phyloP scores from a whole-genome alignment of 1,140 invertebrate genomes.

The Trichonephila clavipes region DNA sequence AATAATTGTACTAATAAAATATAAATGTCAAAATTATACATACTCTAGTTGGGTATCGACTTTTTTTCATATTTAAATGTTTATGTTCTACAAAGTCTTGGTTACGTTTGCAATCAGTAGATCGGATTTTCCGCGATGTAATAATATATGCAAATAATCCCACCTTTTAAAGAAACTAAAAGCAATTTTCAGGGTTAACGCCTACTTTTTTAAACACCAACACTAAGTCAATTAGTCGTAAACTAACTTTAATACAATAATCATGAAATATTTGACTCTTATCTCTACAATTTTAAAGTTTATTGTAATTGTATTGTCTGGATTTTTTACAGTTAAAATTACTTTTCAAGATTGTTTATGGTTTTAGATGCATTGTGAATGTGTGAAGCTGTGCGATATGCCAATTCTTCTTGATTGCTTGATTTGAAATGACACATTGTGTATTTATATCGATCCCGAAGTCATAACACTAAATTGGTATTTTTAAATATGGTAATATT shows the following conservation, averaged over 20 bases:
- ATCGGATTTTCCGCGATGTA: not conserved
- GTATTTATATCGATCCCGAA: too few relatives aligned
- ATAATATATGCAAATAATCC: constrained; percentile 16
- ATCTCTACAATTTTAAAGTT: too few relatives aligned
- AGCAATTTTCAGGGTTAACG: constrained; percentile 54
- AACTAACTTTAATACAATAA: not conserved
- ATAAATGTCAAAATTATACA: not conserved
- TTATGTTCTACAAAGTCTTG: not conserved
- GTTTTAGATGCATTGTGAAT: too few relatives aligned
- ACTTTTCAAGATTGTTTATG: too few relatives aligned
- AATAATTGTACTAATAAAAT: too few relatives aligned
- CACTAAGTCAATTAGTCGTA: not conserved
- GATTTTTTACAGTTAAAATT: too few relatives aligned
- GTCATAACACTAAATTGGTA: too few relatives aligned
- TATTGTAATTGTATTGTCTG: too few relatives aligned
- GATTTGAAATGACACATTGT: too few relatives aligned
- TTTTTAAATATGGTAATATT: too few relatives aligned
- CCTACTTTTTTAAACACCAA: constrained; percentile 62
- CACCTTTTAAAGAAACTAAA: not conserved
- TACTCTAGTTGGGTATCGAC: not conserved
- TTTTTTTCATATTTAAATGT: not conserved
- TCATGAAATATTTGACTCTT: not conserved
- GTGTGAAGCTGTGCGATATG: too few relatives aligned
- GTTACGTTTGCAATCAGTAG: not conserved
- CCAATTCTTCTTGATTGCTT: too few relatives aligned